Evolutionary conservation across 2,888 invertebrate genomes (phyloP), one percentile per base, ranked within the genome.

Genomic region (Dasypolia templi): DNA sequence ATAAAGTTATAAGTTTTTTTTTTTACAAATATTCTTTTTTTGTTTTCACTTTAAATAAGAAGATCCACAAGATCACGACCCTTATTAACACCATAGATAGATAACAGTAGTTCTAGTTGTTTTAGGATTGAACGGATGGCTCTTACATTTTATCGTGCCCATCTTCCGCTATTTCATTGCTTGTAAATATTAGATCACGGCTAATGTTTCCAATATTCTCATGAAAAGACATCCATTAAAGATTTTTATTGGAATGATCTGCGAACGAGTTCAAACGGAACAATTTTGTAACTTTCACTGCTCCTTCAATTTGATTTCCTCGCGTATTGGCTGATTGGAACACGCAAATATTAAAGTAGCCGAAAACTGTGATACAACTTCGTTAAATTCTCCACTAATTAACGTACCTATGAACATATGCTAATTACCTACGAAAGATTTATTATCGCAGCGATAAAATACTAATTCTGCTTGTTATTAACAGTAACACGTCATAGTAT

Each of bases 221-320:
- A 17, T 32, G 46, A 51, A 62, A 59, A 32, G 5, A 14, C 35
- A 62, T n/a, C 2, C 1, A 70, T 66, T 53, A 49, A 9, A 53
- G 4, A 56, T 53, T 26, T 65, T 55, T 26, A 66, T 49, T 62
- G 3, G 7, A 78, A 51, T 58, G 49, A 53, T 22, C 26, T 46
- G 26, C 26, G 11, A 74, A 75, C 62, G 26, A 56, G 51, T 72
- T 75, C 29, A 5, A 66, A 56, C 35, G 7, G 22, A 71, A 44
- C 3, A 44, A 51, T 72, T 67, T 64, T n/a, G 29, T 14, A 65
- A 83, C 80, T 86, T 86, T 86, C 72, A 79, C 84, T 79, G 55
- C 51, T 75, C 17, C 63, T 58, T 68, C 53, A 68, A 70, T 74
- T 70, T 58, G 17, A 35, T 51, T 53, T 64, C 29, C 51, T 68